These are phyloP conservation scores for Erpobdella octoculata DNA, from an alignment of 2,888 invertebrate species.

Conservation along the genomic window DNA sequence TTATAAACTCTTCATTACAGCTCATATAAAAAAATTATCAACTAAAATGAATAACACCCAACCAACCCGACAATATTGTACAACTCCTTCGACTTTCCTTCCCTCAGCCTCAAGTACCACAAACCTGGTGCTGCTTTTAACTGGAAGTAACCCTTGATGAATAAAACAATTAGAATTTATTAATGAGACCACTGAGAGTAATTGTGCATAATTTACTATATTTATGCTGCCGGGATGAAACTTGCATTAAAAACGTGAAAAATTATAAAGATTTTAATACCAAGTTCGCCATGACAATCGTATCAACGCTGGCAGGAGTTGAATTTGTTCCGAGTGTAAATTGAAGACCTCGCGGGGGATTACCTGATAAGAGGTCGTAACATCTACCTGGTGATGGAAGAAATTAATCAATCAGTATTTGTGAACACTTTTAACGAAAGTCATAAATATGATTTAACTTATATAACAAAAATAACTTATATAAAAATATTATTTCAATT, in stretches of 20 bases:
- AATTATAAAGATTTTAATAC: constrained; percentile 36
- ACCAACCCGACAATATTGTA: constrained; percentile 68
- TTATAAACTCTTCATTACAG: too few relatives aligned
- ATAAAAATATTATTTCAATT: too few relatives aligned
- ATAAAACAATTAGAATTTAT: neutral
- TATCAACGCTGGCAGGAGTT: constrained; percentile 69
- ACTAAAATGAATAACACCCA: neutral
- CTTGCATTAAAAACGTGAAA: neutral
- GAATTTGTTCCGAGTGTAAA: constrained; percentile 76
- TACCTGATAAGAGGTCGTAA: constrained; percentile 67
- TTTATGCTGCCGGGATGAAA: too few relatives aligned
- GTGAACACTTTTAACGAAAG: too few relatives aligned
- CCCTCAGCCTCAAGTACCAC: constrained; percentile 78
- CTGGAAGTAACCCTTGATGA: constrained; percentile 78
- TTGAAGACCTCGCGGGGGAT: constrained; percentile 83
- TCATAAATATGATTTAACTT: too few relatives aligned
- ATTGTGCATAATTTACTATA: too few relatives aligned
- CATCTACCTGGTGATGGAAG: constrained; percentile 69
- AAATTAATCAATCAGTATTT: too few relatives aligned
- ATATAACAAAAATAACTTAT: too few relatives aligned
- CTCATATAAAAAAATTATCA: too few relatives aligned
- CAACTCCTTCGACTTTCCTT: constrained; percentile 86
- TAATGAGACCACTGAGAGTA: too few relatives aligned
- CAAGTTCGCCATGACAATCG: constrained; percentile 99
- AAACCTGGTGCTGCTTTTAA: constrained; percentile 94